Conservation (phyloP, 2,113 vertebrate species). For the Athene noctua region DNA sequence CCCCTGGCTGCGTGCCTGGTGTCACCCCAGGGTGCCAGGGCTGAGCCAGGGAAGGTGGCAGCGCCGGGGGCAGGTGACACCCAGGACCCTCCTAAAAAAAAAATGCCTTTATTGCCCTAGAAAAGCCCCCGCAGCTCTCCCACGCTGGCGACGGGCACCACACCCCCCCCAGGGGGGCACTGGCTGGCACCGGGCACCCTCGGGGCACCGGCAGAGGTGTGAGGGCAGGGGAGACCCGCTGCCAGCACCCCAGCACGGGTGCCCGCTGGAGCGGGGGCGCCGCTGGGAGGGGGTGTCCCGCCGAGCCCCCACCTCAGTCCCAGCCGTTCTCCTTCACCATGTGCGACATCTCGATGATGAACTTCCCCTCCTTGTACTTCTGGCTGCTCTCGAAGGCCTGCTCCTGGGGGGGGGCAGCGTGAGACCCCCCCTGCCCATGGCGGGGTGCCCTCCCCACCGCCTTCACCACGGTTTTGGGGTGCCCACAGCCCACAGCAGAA, state of each 20-base stretch:
- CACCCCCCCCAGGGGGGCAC: neutral
- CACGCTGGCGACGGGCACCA: neutral
- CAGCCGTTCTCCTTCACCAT: slow-evolving; percentile 83
- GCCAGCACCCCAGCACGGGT: neutral
- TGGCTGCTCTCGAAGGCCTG: slow-evolving; percentile 83
- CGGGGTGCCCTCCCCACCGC: neutral
- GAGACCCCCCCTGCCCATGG: neutral
- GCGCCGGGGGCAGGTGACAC: fast-evolving
- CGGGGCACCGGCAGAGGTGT: neutral
- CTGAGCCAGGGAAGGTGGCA: neutral
- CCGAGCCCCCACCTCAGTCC: slow-evolving; percentile 65
- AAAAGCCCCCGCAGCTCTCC: neutral
- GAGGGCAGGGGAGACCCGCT: neutral
- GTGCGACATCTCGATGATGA: slow-evolving; percentile 81
- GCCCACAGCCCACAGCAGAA: neutral
- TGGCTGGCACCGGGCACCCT: neutral
- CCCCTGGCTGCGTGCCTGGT: neutral
- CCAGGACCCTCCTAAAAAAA: neutral
- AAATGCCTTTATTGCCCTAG: slow-evolving; percentile 40
- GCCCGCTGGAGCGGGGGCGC: neutral
- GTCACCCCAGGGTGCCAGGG: neutral
- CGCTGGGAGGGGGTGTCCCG: slow-evolving; percentile 22
- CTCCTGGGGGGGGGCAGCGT: slow-evolving; percentile 40
- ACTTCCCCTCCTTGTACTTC: slow-evolving; percentile 83
- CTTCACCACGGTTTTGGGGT: neutral